A percentile compares a stretch with the other conserved stretches of the same genome.
phyloP scores from a whole-genome alignment of 2,113 vertebrate species.

The Calidris pugnax region DNA sequence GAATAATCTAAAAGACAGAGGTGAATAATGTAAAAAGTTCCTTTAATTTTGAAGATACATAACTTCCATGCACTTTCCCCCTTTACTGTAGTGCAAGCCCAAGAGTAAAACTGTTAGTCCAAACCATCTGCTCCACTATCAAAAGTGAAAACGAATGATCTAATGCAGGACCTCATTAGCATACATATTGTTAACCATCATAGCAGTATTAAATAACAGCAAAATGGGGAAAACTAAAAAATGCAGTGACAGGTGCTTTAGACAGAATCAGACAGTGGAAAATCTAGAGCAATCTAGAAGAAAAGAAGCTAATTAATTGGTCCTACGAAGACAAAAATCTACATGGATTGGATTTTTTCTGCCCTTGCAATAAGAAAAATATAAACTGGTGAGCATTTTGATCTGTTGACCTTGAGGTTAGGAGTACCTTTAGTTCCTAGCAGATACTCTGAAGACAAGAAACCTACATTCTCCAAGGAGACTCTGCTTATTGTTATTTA shows the following conservation, averaged over 20 bases:
- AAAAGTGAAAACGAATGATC: neutral
- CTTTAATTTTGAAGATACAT: neutral
- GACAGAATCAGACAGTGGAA: neutral
- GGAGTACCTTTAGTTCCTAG: neutral
- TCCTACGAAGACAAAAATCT: neutral
- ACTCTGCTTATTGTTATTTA: neutral
- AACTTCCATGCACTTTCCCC: neutral
- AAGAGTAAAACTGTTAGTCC: neutral
- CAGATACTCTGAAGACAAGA: neutral
- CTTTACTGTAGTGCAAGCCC: neutral
- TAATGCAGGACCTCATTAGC: neutral
- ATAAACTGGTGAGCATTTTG: neutral
- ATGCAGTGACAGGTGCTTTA: neutral
- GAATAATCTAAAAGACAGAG: neutral
- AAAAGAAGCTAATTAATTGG: neutral
- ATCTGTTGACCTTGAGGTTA: neutral
- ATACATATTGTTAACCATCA: neutral
- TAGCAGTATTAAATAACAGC: neutral
- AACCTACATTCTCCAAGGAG: neutral
- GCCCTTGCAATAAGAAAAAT: neutral
- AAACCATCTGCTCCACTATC: neutral
- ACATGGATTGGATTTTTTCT: neutral
- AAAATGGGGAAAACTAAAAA: neutral
- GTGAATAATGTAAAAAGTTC: neutral
- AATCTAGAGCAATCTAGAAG: neutral